These are phyloP conservation scores for Tursiops truncatus DNA, from an alignment of 2,113 vertebrate species.

Conservation along the genomic window DNA sequence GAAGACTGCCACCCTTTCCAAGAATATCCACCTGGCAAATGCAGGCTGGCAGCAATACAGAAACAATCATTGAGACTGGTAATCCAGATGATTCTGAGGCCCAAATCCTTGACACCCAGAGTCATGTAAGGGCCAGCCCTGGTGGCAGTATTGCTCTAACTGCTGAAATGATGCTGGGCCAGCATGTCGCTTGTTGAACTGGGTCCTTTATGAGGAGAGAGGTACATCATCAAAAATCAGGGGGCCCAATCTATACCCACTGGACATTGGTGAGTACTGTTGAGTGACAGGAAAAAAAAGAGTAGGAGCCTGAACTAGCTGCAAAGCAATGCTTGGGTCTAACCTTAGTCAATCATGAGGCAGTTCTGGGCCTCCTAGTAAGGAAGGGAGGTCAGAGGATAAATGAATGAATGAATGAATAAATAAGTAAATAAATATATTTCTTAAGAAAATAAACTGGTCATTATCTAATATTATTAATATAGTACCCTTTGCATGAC, in stretches of 20 bases:
- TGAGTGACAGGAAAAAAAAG: neutral
- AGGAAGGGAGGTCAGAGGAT: neutral
- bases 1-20: neutral
- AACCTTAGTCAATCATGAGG: neutral
- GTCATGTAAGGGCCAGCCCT: neutral
- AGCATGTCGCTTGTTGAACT: neutral
- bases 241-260: neutral
- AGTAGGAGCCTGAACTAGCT: neutral
- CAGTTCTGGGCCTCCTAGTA: neutral
- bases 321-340: neutral
- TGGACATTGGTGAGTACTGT: neutral
- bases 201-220: slow-evolving; percentile 42
- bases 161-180: slow-evolving; percentile 30
- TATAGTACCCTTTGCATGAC: neutral
- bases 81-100: neutral
- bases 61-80: neutral
- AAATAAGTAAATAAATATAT: neutral
- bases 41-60: neutral
- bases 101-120: neutral
- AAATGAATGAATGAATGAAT: neutral
- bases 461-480: neutral
- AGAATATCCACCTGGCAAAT: neutral
- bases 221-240: slow-evolving; percentile 51
- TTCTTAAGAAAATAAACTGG: neutral
- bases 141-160: neutral